phyloP scores from a whole-genome alignment of 2,888 invertebrate genomes.

The Lithosia quadra region DNA sequence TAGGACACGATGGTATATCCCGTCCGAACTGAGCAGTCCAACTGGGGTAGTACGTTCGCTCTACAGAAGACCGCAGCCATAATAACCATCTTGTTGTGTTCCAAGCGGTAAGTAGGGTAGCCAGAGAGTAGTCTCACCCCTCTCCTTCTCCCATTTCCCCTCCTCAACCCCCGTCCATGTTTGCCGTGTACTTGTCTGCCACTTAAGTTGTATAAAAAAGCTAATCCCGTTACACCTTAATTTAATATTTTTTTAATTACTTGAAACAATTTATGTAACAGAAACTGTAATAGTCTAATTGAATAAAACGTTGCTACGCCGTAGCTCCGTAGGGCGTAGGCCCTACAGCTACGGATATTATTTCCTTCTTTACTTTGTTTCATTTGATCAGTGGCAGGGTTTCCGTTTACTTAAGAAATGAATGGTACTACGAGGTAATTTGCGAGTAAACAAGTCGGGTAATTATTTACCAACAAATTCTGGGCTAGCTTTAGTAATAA shows the following conservation, averaged over 20 bases:
- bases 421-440: not conserved
- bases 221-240: not conserved
- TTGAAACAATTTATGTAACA: not conserved
- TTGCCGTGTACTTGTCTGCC: too few relatives aligned
- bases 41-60: too few relatives aligned
- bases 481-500: not conserved
- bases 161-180: too few relatives aligned
- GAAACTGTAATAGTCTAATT: not conserved
- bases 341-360: slow-evolving; percentile 5
- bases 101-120: too few relatives aligned
- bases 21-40: too few relatives aligned
- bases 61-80: too few relatives aligned
- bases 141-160: too few relatives aligned
- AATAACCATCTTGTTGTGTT: too few relatives aligned
- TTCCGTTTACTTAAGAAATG: not conserved
- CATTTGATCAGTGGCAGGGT: not conserved
- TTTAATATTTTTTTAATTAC: not conserved
- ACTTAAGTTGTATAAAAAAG: too few relatives aligned
- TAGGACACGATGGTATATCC: too few relatives aligned
- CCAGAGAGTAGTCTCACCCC: too few relatives aligned
- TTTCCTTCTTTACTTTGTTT: not conserved
- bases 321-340: not conserved
- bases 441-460: not conserved
- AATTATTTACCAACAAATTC: not conserved
- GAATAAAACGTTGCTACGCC: slow-evolving; percentile 2